Evolutionary conservation across 1,140 invertebrate species (phyloP), one percentile per base, ranked within the genome.

Genomic region (Druon quercuslanigerum): DNA sequence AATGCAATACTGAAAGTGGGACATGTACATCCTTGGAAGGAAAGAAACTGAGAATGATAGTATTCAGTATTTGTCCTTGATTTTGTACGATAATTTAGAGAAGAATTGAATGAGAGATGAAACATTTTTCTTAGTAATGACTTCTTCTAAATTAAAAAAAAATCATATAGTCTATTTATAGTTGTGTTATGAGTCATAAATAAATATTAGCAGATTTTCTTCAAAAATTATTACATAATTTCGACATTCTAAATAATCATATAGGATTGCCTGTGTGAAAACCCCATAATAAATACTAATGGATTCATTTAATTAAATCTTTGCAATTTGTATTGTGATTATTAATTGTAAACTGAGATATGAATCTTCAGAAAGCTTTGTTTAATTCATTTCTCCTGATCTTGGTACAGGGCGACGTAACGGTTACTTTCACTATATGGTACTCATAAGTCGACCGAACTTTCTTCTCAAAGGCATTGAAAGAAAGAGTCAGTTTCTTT

Each of bases 391-490:
- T 40, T 66, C 25, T 46, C 60, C 40, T 66, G 60, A 66, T 40
- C 33, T 66, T 66, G 57, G 57, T 70, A 75, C 54, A 79, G 73
- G 70, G 71, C 40, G 70, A 46, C 72, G 77, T 78, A 78, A 78
- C 72, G 54, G 57, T 76, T 74, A 79, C 78, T 79, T 79, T 79
- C 78, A 72, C 78, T 73, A n/a, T 40, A 66, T 66, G 20, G 60
- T 33, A 66, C 60, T 66, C 17, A 40, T 33, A 66, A 66, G 33
- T 66, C 57, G 25, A 40, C 13, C 16, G 60, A 66, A 66, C 60
- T 66, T 66, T 66, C 60, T 66, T 66, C 60, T 66, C 40, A 40
- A 66, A 66, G 60, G 13, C 40, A 66, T 66, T 66, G 60, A 46
- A 66, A 66, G 60, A 66, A 66, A 66, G 60, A 66, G 60, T n/a